These are phyloP conservation scores for Yponomeuta cagnagella DNA, from an alignment of 2,888 invertebrate species.

Conservation along the genomic window DNA sequence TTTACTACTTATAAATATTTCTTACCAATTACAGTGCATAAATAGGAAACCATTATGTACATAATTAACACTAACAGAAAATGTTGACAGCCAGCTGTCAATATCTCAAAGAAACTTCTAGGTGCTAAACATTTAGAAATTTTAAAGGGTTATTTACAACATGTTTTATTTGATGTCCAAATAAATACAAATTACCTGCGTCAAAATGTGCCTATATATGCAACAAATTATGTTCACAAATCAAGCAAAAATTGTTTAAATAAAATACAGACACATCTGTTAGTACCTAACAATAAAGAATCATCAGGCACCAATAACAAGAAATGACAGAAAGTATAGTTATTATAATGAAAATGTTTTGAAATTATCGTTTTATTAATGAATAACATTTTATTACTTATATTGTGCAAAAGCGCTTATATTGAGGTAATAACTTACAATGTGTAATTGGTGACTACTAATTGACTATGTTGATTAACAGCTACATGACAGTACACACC, in stretches of 20 bases:
- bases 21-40: slow-evolving; percentile 60
- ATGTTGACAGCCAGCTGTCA: slow-evolving; percentile 34
- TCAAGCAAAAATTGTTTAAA: neutral
- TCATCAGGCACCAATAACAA: no score
- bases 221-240: neutral
- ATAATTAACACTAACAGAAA: slow-evolving; percentile 32
- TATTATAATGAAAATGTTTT: no score
- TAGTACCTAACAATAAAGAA: no score
- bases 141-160: slow-evolving; percentile 1
- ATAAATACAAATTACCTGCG: neutral
- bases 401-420: slow-evolving; percentile 72
- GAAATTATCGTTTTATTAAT: no score
- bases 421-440: slow-evolving; percentile 72
- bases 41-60: slow-evolving; percentile 65
- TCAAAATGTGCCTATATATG: slow-evolving; percentile 1
- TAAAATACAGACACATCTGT: no score
- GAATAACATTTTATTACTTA: neutral
- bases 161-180: neutral
- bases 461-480: slow-evolving; percentile 47
- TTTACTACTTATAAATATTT: slow-evolving; percentile 30
- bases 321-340: no score
- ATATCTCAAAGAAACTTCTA: slow-evolving; percentile 6
- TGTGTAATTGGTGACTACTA: slow-evolving; percentile 72
- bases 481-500: neutral
- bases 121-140: neutral